Base-by-base conservation (phyloP, 2,797 vertebrate genomes). In the Gastrophryne carolinensis region DNA sequence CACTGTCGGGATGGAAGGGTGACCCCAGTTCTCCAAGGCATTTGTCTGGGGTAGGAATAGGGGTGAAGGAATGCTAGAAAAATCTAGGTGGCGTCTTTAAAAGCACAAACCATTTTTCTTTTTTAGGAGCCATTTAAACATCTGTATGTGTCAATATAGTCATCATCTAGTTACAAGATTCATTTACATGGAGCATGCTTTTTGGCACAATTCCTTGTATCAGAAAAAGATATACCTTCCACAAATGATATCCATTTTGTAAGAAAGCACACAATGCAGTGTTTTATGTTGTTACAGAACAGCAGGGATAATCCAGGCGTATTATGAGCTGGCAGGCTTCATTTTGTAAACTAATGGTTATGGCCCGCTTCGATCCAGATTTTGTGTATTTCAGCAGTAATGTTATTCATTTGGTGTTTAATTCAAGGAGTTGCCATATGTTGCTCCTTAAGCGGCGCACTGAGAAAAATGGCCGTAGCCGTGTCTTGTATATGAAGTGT, bases 341-440 rank as follows among this genome's bases (percentile, higher is more conserved):
- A 70, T 70, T 76, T 76, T 56, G 74, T 76, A 70, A 76, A 76
- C 66, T 41, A 76, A 76, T 76, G 66, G 57, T 70, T 76, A 76
- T 76, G 44, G 47, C 50, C 57, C 49, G 58, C 50, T 41, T 49
- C 34, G 27, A 56, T 70, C 57, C 60, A 70, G 66, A 76, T 70
- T 32, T 56, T 76, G 57, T 76, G 66, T 64, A 75, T 75, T 75
- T 60, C 73, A 75, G 63, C 73, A 68, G 64, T 75, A 68, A 75
- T 75, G 64, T 60, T 75, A 66, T 68, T 75, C 64, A 60, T 67
- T 75, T 67, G 73, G 54, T 68, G 54, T 75, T 75, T 75, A 75
- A 67, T 60, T 75, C 63, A 75, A 75, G 64, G 41, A 75, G 73
- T 60, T 39, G 32, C 73, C 73, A 75, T 75, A 75, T 75, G 63